Evolutionary conservation across 2,888 invertebrate species (phyloP).

Genomic region (Cephus runcator): DNA sequence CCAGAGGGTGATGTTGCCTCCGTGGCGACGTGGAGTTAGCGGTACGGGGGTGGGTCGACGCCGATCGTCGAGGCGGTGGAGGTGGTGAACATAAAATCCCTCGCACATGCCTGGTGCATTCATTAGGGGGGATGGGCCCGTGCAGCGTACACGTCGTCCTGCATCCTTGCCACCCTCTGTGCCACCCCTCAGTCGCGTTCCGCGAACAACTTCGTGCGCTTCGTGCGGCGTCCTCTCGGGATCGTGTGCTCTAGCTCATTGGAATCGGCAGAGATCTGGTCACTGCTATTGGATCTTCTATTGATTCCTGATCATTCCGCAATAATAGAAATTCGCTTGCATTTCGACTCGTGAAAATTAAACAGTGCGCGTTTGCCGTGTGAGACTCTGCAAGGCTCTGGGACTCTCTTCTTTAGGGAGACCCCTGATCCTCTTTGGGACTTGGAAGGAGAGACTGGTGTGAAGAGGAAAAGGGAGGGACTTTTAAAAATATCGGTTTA

Average conservation of each 20-base stretch:
- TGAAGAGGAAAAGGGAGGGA: background rate
- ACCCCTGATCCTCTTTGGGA: background rate
- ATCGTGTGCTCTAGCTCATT: background rate
- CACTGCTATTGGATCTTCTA: background rate
- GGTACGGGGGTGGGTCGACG: conserved; percentile 38
- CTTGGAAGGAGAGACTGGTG: background rate
- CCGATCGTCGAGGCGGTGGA: conserved; percentile 34
- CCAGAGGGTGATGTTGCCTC: conserved; percentile 66
- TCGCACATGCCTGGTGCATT: conserved; percentile 65
- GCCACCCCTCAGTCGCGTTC: conserved; percentile 36
- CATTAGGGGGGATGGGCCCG: conserved; percentile 64
- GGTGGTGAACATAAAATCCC: conserved; percentile 63
- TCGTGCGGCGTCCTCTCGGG: conserved; percentile 22
- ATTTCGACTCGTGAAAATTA: background rate
- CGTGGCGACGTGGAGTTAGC: conserved; percentile 28
- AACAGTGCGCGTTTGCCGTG: background rate
- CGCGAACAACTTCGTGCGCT: conserved; percentile 35
- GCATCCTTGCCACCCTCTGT: conserved; percentile 50
- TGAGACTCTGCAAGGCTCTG: background rate
- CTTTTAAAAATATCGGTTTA: background rate
- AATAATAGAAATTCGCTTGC: background rate
- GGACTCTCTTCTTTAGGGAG: background rate
- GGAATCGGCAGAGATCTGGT: background rate
- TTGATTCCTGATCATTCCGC: background rate
- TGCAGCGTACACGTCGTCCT: conserved; percentile 59